These are phyloP conservation scores for Cyphomyrmex costatus DNA, from an alignment of 1,140 invertebrate species.

Conservation along the genomic window DNA sequence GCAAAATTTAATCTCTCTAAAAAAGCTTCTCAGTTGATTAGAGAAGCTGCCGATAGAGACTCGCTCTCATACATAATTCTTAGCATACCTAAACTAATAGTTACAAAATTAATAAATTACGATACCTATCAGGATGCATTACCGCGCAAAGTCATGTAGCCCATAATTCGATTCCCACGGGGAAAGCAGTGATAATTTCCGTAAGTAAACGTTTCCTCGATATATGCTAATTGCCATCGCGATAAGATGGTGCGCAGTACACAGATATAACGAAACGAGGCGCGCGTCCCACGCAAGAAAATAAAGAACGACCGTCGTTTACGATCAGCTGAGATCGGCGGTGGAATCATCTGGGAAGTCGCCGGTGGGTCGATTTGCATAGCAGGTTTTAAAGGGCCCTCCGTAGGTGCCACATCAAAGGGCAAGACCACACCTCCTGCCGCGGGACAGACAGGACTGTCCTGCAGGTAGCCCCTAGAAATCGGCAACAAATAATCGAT, in stretches of 20 bases:
- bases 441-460: slow-evolving; percentile 44
- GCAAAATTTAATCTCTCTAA: neutral
- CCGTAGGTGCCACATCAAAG: neutral
- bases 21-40: neutral
- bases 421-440: slow-evolving; percentile 70
- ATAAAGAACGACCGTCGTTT: slow-evolving; percentile 4
- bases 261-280: slow-evolving; percentile 35
- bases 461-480: slow-evolving; percentile 53
- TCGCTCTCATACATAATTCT: neutral
- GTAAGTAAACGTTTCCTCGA: slow-evolving; percentile 22
- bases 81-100: neutral
- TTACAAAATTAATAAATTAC: slow-evolving; percentile 13
- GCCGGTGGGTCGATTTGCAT: slow-evolving; percentile 51
- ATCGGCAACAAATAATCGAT: slow-evolving; percentile 83
- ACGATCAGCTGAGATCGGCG: slow-evolving; percentile 47
- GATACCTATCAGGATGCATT: neutral
- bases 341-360: slow-evolving; percentile 16
- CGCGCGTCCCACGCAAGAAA: neutral
- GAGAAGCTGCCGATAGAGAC: neutral
- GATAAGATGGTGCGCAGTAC: neutral
- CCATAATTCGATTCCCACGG: slow-evolving; percentile 11
- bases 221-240: slow-evolving; percentile 36
- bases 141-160: neutral
- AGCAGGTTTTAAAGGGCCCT: slow-evolving; percentile 44
- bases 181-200: slow-evolving; percentile 4